Conservation (phyloP, 2,797 vertebrate species). For the Parotocinclus haroldoi region DNA sequence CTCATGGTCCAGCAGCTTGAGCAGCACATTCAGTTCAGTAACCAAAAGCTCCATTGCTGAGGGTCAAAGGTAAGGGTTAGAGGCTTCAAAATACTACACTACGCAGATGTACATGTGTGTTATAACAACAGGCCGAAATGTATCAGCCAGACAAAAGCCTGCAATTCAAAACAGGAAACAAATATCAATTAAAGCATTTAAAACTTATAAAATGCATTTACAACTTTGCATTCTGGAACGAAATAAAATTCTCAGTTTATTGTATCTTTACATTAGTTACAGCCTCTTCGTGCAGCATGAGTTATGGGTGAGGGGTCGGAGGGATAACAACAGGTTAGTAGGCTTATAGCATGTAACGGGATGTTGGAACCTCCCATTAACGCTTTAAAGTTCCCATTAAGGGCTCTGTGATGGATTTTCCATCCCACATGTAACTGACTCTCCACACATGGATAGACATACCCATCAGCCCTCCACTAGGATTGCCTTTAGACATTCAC, state of each 20-base stretch:
- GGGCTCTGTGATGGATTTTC: constrained; percentile 14
- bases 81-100: constrained; percentile 29
- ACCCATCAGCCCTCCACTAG: constrained; percentile 5
- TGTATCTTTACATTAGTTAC: constrained; percentile 32
- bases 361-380: constrained; percentile 12
- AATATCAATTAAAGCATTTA: too few relatives aligned
- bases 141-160: not conserved
- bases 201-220: not conserved
- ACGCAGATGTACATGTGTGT: constrained; percentile 16
- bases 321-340: constrained; percentile 14
- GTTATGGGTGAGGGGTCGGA: constrained; percentile 13
- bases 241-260: constrained; percentile 9
- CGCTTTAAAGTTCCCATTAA: constrained; percentile 22
- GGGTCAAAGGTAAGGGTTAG: constrained; percentile 41
- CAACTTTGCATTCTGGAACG: too few relatives aligned
- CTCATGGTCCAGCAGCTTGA: constrained; percentile 92
- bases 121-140: not conserved
- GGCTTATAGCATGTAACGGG: constrained; percentile 35
- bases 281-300: constrained; percentile 14
- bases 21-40: constrained; percentile 81
- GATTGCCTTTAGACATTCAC: not conserved
- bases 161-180: constrained; percentile 7
- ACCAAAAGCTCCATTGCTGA: constrained; percentile 88
- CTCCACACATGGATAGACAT: constrained; percentile 16
- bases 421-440: constrained; percentile 13